Conservation (phyloP, 2,888 invertebrate genomes). For the Podotricha telesiphe region DNA sequence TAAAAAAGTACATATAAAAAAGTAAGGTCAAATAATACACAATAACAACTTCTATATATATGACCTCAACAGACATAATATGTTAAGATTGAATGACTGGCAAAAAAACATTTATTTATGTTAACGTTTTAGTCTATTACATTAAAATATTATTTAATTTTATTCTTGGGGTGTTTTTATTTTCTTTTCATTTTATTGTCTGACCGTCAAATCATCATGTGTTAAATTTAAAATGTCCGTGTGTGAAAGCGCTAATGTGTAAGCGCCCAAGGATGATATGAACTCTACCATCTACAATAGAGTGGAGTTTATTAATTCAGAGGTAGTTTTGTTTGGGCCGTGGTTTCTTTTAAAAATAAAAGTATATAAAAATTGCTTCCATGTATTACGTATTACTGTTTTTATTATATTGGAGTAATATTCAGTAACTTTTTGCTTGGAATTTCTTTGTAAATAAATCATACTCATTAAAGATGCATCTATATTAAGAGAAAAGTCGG, state of each 20-base stretch:
- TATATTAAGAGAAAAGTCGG: slow-evolving; percentile 51
- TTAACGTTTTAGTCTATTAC: too few species aligned
- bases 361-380: slow-evolving; percentile 52
- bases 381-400: slow-evolving; percentile 57
- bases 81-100: too few species aligned
- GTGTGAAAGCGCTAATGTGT: too few species aligned
- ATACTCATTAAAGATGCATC: slow-evolving; percentile 69
- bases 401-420: slow-evolving; percentile 55
- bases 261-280: too few species aligned
- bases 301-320: neutral
- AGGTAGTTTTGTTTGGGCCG: neutral
- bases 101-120: neutral
- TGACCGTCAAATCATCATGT: too few species aligned
- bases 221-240: too few species aligned
- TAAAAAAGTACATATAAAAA: neutral
- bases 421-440: slow-evolving; percentile 53
- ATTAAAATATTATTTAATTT: too few species aligned
- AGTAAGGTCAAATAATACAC: neutral
- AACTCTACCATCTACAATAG: neutral
- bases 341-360: slow-evolving; percentile 34
- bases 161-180: too few species aligned
- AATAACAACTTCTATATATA: too few species aligned
- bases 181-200: too few species aligned
- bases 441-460: slow-evolving; percentile 55
- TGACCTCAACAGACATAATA: too few species aligned